Conservation (phyloP, 2,797 vertebrate species). For the Hylomyscus alleni region DNA sequence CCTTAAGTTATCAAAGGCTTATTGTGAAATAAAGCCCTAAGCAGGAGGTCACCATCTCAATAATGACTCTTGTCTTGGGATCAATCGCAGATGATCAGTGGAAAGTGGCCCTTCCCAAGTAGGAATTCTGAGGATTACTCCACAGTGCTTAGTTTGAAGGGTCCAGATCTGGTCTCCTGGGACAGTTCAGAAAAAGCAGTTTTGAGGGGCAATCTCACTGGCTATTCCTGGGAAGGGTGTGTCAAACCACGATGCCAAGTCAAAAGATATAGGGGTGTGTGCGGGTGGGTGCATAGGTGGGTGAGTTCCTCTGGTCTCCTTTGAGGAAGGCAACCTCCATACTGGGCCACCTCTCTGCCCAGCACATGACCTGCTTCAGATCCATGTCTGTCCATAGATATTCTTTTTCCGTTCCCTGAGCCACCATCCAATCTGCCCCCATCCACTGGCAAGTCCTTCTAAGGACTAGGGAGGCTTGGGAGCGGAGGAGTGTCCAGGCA, state of each 20-base stretch:
- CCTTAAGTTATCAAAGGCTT: constrained; percentile 16
- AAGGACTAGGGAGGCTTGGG: neutral
- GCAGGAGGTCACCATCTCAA: constrained; percentile 45
- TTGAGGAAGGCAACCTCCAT: neutral
- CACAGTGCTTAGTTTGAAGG: neutral
- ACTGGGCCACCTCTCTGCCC: neutral
- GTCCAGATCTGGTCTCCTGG: neutral
- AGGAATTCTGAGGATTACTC: neutral
- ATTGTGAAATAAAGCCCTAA: constrained; percentile 24
- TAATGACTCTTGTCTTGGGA: constrained; percentile 29
- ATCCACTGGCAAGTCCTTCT: neutral
- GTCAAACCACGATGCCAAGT: neutral
- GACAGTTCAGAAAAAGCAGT: neutral
- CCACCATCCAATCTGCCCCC: neutral
- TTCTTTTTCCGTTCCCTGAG: neutral
- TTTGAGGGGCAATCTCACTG: neutral
- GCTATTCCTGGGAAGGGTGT: neutral
- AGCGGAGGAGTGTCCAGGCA: neutral
- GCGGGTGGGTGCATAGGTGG: neutral
- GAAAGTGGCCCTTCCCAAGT: neutral
- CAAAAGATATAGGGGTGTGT: neutral
- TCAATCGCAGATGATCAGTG: neutral
- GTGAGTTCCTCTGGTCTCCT: neutral
- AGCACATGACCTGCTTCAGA: neutral
- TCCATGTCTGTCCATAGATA: neutral